Evolutionary conservation across 1,140 invertebrate species (phyloP).

Genomic region (Lepidurus arcticus): DNA sequence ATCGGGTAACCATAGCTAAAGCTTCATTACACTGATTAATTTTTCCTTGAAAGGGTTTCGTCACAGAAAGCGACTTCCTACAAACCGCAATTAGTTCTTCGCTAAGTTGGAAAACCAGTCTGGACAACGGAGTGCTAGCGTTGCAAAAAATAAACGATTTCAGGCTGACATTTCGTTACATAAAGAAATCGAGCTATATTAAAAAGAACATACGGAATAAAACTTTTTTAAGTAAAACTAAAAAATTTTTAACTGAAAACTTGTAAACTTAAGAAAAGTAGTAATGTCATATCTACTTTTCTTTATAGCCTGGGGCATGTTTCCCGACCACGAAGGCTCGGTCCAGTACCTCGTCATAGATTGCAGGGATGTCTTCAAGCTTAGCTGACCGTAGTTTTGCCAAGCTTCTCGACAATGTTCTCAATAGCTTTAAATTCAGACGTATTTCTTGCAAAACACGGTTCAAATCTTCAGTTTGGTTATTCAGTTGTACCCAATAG

Average conservation of each 20-base stretch:
- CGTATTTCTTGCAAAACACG: not conserved
- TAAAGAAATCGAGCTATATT: no score
- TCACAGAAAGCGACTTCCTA: not conserved
- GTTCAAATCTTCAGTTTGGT: not conserved
- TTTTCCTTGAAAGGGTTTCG: not conserved
- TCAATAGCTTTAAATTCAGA: not conserved
- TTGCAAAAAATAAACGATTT: no score
- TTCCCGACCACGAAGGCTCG: not conserved
- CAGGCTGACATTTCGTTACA: no score
- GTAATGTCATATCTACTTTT: not conserved
- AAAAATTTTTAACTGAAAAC: no score
- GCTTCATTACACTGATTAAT: not conserved
- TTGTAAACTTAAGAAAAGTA: not conserved
- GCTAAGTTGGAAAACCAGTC: not conserved
- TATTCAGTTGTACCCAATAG: constrained; percentile 10
- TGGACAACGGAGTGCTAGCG: not conserved
- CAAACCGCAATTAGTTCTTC: not conserved
- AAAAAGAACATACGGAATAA: no score
- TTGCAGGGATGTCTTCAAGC: not conserved
- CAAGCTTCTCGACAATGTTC: not conserved
- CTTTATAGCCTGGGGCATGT: not conserved
- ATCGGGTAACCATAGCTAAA: not conserved
- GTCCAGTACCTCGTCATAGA: not conserved
- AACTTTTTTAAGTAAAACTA: no score
- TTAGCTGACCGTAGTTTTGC: not conserved